Conservation (phyloP, 2,797 vertebrate species). For the Cynopterus sphinx region DNA sequence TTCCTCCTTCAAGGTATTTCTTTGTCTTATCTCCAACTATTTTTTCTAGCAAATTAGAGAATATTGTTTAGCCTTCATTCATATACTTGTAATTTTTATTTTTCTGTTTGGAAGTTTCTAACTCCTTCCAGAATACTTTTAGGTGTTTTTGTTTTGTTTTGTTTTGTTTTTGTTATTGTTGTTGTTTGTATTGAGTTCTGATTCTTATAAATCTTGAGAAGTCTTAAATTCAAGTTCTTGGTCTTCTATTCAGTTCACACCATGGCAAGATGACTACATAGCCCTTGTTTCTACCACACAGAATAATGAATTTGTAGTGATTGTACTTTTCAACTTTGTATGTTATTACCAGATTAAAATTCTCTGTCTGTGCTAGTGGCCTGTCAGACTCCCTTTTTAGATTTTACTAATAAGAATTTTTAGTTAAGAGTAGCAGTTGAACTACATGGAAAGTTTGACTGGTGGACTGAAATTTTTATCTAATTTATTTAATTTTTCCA, state of each 20-base stretch:
- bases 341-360: not conserved
- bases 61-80: not conserved
- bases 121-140: not conserved
- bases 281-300: not conserved
- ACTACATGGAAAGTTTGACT: not conserved
- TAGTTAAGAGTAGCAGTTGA: not conserved
- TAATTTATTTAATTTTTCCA: not conserved
- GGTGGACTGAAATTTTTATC: not conserved
- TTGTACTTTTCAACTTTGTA: not conserved
- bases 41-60: conserved; percentile 10
- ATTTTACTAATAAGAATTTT: not conserved
- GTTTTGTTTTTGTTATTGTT: too few species aligned
- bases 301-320: not conserved
- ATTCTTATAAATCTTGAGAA: not conserved
- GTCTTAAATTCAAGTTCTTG: not conserved
- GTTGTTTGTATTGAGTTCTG: not conserved
- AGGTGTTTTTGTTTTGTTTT: not conserved
- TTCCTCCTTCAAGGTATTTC: not conserved
- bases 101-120: not conserved
- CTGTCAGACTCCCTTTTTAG: not conserved
- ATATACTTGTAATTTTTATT: not conserved
- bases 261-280: not conserved
- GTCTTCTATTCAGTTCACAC: not conserved
- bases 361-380: not conserved
- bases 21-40: not conserved